Evolutionary conservation across 1,140 invertebrate species (phyloP), one percentile per base, ranked within the genome.

Genomic region (Zaprionus inermis): DNA sequence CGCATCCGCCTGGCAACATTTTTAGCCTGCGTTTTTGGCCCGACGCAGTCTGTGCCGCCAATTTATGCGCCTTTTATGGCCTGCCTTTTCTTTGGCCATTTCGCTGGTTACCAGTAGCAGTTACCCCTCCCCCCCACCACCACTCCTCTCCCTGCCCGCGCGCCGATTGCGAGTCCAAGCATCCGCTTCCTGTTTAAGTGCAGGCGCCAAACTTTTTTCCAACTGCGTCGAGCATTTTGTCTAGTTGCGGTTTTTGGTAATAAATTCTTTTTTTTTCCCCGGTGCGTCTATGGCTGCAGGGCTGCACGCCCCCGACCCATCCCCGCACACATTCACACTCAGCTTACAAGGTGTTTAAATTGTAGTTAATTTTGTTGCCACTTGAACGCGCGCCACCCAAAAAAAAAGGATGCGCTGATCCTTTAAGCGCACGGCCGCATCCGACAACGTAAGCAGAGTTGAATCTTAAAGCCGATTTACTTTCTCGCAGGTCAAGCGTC

Each of bases 361-460:
- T 88, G 83, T 88, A 88, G 83, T 88, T 88, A 88, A 88, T 88
- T 88, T 88, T 89, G 72, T 89, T 88, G 83, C 83, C 83, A 74
- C 84, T 80, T 80, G 84, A 80, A 80, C 72, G 82, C 82, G 63
- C 68, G 38, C 41, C 65, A 1, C 68, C 24, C 46, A 41, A 57
- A 1, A 2, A 5, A 32, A 32, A 32, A 32, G 30, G 30, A 32
- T 32, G 24, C 58, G 34, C n/a, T 76, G 34, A 58, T 52, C 70
- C 68, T 72, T 75, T 71, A 68, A 72, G 59, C 54, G 18, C 24
- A n/a, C n/a, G n/a, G 24, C 24, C 24, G 5, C 24, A 28, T 28
- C 24, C 3, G 24, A 28, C 24, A 5, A 5, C 5, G 24, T 28
- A 28, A 28, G 24, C 16, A 30, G 14, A 52, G 32, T 59, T 72